Evolutionary conservation across 2,113 vertebrate species (phyloP).

Genomic region (Melanerpes formicivorus): DNA sequence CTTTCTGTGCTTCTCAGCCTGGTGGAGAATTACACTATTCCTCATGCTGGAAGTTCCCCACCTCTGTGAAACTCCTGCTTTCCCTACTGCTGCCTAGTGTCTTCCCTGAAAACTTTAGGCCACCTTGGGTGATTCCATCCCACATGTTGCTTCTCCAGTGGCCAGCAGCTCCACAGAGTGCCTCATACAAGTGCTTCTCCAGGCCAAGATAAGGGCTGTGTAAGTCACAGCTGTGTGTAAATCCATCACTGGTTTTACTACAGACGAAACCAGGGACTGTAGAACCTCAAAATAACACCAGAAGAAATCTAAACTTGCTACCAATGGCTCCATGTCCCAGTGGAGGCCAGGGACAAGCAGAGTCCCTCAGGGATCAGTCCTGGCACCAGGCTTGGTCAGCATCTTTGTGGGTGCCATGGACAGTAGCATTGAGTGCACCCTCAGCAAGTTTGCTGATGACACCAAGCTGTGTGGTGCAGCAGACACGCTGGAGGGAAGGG

Average conservation of each 20-base stretch:
- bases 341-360: too few species aligned
- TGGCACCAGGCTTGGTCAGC: too few species aligned
- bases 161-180: background rate
- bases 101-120: background rate
- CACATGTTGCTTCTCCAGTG: fast-evolving
- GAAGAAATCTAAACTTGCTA: background rate
- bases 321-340: too few species aligned
- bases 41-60: background rate
- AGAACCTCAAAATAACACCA: background rate
- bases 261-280: background rate
- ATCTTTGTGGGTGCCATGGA: too few species aligned
- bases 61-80: background rate
- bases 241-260: background rate
- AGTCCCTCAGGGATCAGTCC: too few species aligned
- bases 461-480: too few species aligned
- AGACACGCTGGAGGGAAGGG: too few species aligned
- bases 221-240: background rate
- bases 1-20: background rate
- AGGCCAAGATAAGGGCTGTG: background rate
- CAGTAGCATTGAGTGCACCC: too few species aligned
- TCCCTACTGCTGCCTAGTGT: background rate
- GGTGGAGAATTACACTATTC: background rate
- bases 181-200: fast-evolving
- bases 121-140: fast-evolving
- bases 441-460: too few species aligned